Percentiles rank a stretch among this genome's conserved stretches.
Evolutionary conservation across 2,797 vertebrate species (phyloP).

Genomic region (Pipistrellus nathusii): DNA sequence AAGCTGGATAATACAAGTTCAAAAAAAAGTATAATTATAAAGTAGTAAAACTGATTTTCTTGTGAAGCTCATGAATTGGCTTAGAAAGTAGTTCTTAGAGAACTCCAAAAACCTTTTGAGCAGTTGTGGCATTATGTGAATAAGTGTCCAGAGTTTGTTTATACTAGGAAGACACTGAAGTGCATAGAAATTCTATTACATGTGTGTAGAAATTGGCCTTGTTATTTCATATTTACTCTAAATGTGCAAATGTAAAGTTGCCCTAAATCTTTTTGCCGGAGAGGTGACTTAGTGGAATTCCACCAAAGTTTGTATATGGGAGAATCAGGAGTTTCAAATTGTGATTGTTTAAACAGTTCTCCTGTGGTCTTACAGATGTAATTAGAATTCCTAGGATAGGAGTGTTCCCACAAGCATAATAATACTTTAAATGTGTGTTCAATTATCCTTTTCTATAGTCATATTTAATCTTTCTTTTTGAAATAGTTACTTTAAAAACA

Average conservation of each 20-base stretch:
- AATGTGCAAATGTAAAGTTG: background rate
- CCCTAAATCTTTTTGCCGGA: constrained; percentile 51
- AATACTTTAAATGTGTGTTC: constrained; percentile 79
- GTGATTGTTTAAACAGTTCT: constrained; percentile 81
- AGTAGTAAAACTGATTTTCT: constrained; percentile 72
- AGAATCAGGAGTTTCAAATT: constrained; percentile 67
- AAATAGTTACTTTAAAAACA: constrained; percentile 75
- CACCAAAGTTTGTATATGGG: constrained; percentile 65
- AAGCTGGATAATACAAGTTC: constrained; percentile 63
- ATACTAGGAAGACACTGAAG: background rate
- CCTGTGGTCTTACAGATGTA: constrained; percentile 80
- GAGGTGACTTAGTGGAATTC: constrained; percentile 68
- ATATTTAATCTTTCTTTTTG: constrained; percentile 75
- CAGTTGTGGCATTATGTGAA: constrained; percentile 9
- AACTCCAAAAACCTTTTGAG: constrained; percentile 51
- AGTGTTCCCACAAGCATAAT: constrained; percentile 80
- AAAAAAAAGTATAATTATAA: constrained; percentile 71
- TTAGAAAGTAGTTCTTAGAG: constrained; percentile 69
- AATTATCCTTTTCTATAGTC: constrained; percentile 79
- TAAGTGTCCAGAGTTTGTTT: background rate
- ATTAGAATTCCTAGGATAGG: constrained; percentile 81
- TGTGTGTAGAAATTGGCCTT: background rate
- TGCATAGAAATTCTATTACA: background rate
- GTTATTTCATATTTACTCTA: background rate
- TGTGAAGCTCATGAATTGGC: constrained; percentile 70